Conservation (phyloP, 1,140 invertebrate species). For the Bombus pascuorum region DNA sequence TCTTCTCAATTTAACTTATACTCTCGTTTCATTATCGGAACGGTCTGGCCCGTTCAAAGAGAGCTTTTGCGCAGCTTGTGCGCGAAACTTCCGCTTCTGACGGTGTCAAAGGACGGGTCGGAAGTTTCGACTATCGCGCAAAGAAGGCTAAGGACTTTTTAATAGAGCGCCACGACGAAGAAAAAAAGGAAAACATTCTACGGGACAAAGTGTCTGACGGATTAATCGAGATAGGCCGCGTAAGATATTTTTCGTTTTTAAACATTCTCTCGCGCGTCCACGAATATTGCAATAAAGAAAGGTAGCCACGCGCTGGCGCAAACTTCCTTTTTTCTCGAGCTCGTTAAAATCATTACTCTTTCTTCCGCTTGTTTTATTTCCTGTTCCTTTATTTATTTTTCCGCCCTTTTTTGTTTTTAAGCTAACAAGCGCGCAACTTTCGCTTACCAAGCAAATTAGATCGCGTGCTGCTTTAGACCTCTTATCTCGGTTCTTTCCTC, state of each 20-base stretch:
- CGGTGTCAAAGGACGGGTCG: not conserved
- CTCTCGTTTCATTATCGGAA: slow-evolving; percentile 6
- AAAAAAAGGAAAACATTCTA: not conserved
- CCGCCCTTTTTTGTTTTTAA: not conserved
- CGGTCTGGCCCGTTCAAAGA: not conserved
- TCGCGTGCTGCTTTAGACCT: not conserved
- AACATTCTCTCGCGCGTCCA: not conserved
- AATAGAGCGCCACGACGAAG: not conserved
- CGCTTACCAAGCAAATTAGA: slow-evolving; percentile 7
- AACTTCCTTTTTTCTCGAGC: not conserved
- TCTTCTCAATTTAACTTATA: slow-evolving; percentile 16
- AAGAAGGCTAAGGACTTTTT: not conserved
- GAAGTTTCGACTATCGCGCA: not conserved
- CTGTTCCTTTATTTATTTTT: not conserved
- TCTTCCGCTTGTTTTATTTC: not conserved
- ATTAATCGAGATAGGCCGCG: not conserved
- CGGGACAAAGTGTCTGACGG: not conserved
- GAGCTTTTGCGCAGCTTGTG: not conserved
- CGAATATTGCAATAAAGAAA: slow-evolving; percentile 4
- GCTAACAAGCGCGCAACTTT: not conserved
- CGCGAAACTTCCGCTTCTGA: not conserved
- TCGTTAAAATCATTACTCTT: not conserved
- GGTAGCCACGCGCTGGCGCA: not conserved
- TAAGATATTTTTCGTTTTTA: not conserved
- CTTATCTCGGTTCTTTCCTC: no score